Evolutionary conservation across 1,140 invertebrate genomes (phyloP).

Genomic region (Sarcophaga peregrina): DNA sequence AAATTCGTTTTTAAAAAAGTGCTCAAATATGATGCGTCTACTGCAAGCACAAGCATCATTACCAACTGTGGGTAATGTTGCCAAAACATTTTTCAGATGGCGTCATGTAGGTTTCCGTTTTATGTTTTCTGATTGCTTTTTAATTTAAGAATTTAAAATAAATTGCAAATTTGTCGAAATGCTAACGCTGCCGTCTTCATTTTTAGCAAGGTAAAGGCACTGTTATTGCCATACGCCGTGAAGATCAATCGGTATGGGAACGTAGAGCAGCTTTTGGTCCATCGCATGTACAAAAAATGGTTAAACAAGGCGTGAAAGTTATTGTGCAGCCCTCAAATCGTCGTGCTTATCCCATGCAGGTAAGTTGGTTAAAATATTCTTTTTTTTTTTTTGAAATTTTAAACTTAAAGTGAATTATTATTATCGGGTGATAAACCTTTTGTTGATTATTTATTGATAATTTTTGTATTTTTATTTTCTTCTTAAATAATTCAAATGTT

Average conservation of each 20-base stretch:
- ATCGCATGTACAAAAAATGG: constrained; percentile 87
- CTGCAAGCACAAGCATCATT: constrained; percentile 44
- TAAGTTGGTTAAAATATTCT: constrained; percentile 51
- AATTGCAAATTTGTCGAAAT: not conserved
- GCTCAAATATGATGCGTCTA: constrained; percentile 47
- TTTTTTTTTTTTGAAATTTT: no score
- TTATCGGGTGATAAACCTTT: not conserved
- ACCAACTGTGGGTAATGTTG: constrained; percentile 34
- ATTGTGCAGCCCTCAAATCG: constrained; percentile 98
- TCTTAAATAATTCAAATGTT: no score
- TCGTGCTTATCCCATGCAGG: constrained; percentile 96
- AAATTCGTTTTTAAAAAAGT: not conserved
- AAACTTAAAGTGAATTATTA: not conserved
- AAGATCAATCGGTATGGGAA: constrained; percentile 99
- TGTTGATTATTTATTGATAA: no score
- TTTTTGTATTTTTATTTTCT: no score
- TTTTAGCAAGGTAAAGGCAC: constrained; percentile 70
- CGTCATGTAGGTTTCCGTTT: constrained; percentile 53
- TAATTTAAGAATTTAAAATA: no score
- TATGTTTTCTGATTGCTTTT: not conserved
- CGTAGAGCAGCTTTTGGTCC: constrained; percentile 94
- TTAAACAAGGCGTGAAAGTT: constrained; percentile 89
- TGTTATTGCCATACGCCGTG: constrained; percentile 86
- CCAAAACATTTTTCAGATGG: constrained; percentile 44
- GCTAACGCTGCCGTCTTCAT: not conserved